Conservation (phyloP, 2,888 invertebrate genomes). For the Hypsopygia costalis region DNA sequence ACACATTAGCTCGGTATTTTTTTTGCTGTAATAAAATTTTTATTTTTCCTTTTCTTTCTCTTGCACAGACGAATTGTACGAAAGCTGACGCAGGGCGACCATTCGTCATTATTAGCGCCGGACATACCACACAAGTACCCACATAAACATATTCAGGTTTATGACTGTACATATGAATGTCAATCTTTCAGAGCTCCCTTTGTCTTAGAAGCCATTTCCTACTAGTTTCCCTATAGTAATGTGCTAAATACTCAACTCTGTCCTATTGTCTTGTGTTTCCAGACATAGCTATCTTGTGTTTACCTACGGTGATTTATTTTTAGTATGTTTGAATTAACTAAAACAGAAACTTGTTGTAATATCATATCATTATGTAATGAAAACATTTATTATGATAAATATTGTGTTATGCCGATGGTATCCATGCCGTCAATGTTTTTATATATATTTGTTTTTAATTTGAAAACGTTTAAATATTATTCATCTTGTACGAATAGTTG, state of each 20-base stretch:
- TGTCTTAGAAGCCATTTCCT: not conserved
- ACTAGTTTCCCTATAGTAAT: not conserved
- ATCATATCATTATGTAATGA: no score
- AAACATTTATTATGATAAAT: no score
- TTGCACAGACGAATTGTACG: conserved; percentile 68
- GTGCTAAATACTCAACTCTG: not conserved
- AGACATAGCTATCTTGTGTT: no score
- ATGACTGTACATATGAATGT: conserved; percentile 22
- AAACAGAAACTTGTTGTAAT: no score
- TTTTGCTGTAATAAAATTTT: not conserved
- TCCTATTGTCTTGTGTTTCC: not conserved
- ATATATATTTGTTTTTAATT: no score
- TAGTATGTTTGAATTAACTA: not conserved
- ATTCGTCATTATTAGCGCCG: conserved; percentile 47
- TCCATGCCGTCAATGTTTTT: no score
- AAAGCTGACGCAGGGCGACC: conserved; percentile 60
- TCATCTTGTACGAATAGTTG: no score
- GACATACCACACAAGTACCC: conserved; percentile 43
- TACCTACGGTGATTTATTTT: no score
- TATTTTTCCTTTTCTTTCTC: conserved; percentile 32
- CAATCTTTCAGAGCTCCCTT: not conserved
- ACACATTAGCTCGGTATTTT: no score
- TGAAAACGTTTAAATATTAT: no score
- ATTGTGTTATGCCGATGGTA: no score
- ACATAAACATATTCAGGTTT: conserved; percentile 48